These are phyloP conservation scores for Cerceris ruficornis DNA, from an alignment of 2,888 invertebrate genomes.

Conservation along the genomic window DNA sequence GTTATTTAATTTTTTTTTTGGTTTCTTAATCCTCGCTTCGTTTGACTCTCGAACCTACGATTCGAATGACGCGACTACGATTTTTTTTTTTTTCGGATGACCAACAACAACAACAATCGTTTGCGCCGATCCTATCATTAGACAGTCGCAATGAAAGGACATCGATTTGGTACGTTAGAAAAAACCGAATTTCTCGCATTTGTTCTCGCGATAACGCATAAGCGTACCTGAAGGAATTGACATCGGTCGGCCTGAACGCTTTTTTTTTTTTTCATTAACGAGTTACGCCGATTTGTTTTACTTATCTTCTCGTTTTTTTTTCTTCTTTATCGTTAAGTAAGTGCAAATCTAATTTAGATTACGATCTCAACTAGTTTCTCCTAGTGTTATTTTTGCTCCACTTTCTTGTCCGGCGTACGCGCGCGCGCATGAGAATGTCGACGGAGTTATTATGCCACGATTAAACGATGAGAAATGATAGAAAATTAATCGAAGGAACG, in stretches of 20 bases:
- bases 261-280: conserved; percentile 12
- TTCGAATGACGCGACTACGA: conserved; percentile 46
- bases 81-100: conserved; percentile 36
- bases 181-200: conserved; percentile 54
- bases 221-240: conserved; percentile 67
- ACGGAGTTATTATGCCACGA: conserved; percentile 42
- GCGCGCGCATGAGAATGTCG: conserved; percentile 36
- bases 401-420: conserved; percentile 37
- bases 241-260: conserved; percentile 62
- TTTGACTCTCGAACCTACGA: conserved; percentile 48
- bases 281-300: conserved; percentile 51
- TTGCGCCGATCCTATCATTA: conserved; percentile 49
- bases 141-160: conserved; percentile 56
- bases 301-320: conserved; percentile 8
- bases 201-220: conserved; percentile 60
- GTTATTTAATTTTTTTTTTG: background rate
- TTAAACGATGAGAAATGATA: conserved; percentile 24
- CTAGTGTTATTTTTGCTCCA: conserved; percentile 34
- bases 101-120: conserved; percentile 53
- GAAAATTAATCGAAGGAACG: conserved; percentile 36
- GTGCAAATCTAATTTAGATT: conserved; percentile 21
- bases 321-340: conserved; percentile 2
- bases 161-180: conserved; percentile 59
- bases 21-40: conserved; percentile 4
- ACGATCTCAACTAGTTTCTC: conserved; percentile 37